Percentiles rank a stretch among this genome's conserved stretches.
phyloP scores from a whole-genome alignment of 2,797 vertebrate species.

The Gadopsis bispinosus region DNA sequence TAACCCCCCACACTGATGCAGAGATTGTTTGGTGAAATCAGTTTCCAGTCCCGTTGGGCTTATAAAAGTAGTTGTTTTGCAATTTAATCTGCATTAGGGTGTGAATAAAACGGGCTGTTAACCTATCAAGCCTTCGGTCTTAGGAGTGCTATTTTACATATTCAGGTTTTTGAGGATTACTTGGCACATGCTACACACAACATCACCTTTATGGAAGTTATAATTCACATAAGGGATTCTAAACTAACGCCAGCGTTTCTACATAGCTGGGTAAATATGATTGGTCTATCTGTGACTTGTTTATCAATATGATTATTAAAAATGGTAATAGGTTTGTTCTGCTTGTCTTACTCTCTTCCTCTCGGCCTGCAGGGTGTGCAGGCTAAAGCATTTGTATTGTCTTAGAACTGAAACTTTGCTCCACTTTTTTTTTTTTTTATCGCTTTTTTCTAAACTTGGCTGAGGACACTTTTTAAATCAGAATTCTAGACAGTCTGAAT shows the following conservation, averaged over 20 bases:
- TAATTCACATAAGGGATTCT: constrained; percentile 5
- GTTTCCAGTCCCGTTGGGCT: constrained; percentile 2
- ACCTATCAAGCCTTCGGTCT: constrained; percentile 13
- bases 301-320: constrained; percentile 59
- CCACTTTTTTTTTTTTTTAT: constrained; percentile 12
- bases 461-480: constrained; percentile 7
- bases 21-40: constrained; percentile 4
- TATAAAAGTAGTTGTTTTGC: constrained; percentile 2
- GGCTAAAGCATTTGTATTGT: constrained; percentile 39
- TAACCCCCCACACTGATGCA: constrained; percentile 1
- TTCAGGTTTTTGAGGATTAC: constrained; percentile 26
- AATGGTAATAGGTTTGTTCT: constrained; percentile 65
- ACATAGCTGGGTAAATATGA: constrained; percentile 47
- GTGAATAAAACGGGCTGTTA: constrained; percentile 36
- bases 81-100: constrained; percentile 26
- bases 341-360: constrained; percentile 70
- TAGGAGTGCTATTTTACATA: constrained; percentile 19
- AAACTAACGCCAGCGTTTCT: constrained; percentile 26
- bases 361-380: constrained; percentile 48
- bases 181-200: constrained; percentile 23
- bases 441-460: constrained; percentile 19
- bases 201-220: constrained; percentile 3
- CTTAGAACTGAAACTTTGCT: constrained; percentile 27
- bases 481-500: constrained; percentile 58
- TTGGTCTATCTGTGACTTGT: constrained; percentile 55